phyloP scores from a whole-genome alignment of 2,113 vertebrate genomes.

The Brachyhypopomus gauderio region DNA sequence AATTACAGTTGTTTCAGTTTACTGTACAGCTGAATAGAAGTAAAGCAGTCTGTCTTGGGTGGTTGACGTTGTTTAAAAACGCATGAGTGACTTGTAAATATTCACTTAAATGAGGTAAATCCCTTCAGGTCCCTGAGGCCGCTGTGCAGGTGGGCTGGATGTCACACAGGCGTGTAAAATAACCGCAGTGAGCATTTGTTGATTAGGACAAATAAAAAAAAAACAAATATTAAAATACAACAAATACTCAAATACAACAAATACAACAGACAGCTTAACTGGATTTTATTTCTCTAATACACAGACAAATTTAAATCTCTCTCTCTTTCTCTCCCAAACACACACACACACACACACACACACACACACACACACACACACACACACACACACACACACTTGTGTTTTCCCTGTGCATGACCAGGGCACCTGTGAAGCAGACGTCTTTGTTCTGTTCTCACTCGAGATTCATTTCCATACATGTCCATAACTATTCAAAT shows the following conservation, averaged over 20 bases:
- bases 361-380: too few species aligned
- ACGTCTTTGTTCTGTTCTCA: conserved; percentile 60
- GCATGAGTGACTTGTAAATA: conserved; percentile 68
- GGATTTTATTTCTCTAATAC: background rate
- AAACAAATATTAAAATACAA: conserved; percentile 19
- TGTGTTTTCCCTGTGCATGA: conserved; percentile 54
- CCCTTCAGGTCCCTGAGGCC: conserved; percentile 48
- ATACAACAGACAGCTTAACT: background rate
- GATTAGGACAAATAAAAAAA: too few species aligned
- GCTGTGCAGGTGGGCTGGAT: conserved; percentile 7
- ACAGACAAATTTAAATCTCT: background rate
- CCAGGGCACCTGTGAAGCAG: conserved; percentile 65
- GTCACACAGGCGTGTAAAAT: background rate
- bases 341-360: too few species aligned
- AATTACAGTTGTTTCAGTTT: conserved; percentile 67
- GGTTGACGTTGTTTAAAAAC: conserved; percentile 72
- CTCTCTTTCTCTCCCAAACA: background rate
- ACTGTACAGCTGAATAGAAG: conserved; percentile 48
- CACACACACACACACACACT: conserved; percentile 53
- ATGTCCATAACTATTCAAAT: conserved; percentile 78
- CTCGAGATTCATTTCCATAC: conserved; percentile 73
- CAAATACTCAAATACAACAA: background rate
- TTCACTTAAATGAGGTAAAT: conserved; percentile 74
- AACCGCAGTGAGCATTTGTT: conserved; percentile 2
- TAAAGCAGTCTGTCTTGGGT: conserved; percentile 67